Percentiles rank a stretch among this genome's conserved stretches.
phyloP scores from a whole-genome alignment of 2,888 invertebrate species.

The Abscondita cerata region DNA sequence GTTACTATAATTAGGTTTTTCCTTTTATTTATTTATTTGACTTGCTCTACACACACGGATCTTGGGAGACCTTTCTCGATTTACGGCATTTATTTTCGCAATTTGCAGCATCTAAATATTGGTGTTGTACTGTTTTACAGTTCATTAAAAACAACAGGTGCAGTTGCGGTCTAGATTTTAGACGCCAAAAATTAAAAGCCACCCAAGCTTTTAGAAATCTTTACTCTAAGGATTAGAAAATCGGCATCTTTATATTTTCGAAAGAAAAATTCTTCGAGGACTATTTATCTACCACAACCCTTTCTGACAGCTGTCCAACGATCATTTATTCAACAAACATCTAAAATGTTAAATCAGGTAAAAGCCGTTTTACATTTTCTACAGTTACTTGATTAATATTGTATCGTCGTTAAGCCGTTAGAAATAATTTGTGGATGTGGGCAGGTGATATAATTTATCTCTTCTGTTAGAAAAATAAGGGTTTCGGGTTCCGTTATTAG shows the following conservation, averaged over 20 bases:
- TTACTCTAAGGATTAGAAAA: slow-evolving; percentile 21
- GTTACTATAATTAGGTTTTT: too few species aligned
- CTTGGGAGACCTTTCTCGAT: too few species aligned
- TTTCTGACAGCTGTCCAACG: slow-evolving; percentile 13
- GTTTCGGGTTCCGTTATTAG: slow-evolving; percentile 9
- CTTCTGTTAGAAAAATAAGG: slow-evolving; percentile 33
- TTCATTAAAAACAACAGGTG: too few species aligned
- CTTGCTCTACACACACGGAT: too few species aligned
- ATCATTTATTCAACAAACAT: neutral
- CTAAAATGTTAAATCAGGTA: neutral
- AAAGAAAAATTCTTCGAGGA: neutral
- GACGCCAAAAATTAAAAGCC: too few species aligned
- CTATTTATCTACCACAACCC: slow-evolving; percentile 12
- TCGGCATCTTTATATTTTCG: slow-evolving; percentile 19
- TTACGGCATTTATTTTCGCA: too few species aligned
- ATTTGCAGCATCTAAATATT: too few species aligned
- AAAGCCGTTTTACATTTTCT: slow-evolving; percentile 8
- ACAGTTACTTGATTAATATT: slow-evolving; percentile 25
- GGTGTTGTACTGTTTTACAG: too few species aligned
- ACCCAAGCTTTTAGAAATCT: slow-evolving; percentile 12
- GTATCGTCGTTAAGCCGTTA: slow-evolving; percentile 28
- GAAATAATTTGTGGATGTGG: slow-evolving; percentile 33
- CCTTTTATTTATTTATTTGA: too few species aligned
- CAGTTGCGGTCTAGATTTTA: too few species aligned
- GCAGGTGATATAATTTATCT: slow-evolving; percentile 43